Evolutionary conservation across 1,140 invertebrate genomes (phyloP), one percentile per base, ranked within the genome.

Genomic region (Calephelis virginiensis): DNA sequence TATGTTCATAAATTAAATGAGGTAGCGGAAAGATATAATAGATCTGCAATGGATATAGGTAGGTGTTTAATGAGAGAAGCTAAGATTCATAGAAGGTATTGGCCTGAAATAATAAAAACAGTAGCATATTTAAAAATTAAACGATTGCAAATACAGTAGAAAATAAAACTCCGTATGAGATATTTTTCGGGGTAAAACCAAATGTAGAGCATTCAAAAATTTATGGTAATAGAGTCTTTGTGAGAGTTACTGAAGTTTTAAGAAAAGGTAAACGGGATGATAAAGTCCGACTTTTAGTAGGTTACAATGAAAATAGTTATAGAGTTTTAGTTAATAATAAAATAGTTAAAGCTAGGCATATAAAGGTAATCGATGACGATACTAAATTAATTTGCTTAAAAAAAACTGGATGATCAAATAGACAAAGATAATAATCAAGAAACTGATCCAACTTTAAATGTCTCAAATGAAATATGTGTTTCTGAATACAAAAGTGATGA

Each of bases 1-100:
- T 90, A 91, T 63, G 72, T 77, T 0, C 83, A 85, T 75, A 74
- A 83, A 78, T 68, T 86, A 70, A 88, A 88, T 77, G 82, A 80
- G 64, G 75, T 76, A 64, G 81, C 82, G 4, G 82, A 87, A 72
- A 77, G 79, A 66, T 86, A 77, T 67, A 85, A 83, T 73, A 81
- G 81, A 64, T 73, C 75, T 13, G 69, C 45, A 68, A 81, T 81
- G 75, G 79, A 80, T 37, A 77, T 74, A 66, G 75, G 59, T 46
- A 76, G 75, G 60, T 81, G 76, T 61, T 73, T 77, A 64, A 74
- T 78, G 68, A 62, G 65, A 74, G 77, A 81, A 76, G 77, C 77
- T 47, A 72, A 72, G 62, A 67, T 80, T 73, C 56, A 75, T 60
- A 78, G 67, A 76, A 77, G 62, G n/a, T n/a, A n/a, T n/a, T n/a